Percentiles rank a stretch among this genome's conserved stretches.
phyloP scores from a whole-genome alignment of 2,113 vertebrate genomes.

The Gallinago undulata region DNA sequence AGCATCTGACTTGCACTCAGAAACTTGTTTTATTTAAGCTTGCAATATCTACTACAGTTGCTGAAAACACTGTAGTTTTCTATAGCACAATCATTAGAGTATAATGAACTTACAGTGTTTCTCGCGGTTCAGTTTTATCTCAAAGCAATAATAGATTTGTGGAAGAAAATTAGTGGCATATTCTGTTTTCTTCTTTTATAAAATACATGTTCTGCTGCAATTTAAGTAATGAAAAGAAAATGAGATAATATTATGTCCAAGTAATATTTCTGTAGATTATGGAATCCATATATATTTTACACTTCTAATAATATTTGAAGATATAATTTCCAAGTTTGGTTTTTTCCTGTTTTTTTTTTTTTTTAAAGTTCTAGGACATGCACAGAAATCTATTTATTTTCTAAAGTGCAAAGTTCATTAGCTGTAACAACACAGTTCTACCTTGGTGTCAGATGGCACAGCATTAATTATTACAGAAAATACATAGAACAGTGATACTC shows the following conservation, averaged over 20 bases:
- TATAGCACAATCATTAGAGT: not conserved
- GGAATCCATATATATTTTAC: not conserved
- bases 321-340: not conserved
- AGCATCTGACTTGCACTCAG: not conserved
- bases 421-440: not conserved
- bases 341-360: fast-evolving
- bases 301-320: not conserved
- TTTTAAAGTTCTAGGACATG: not conserved
- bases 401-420: not conserved
- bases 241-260: not conserved
- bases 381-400: not conserved
- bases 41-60: not conserved
- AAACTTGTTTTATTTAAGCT: not conserved
- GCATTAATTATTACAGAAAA: conserved; percentile 1
- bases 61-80: not conserved
- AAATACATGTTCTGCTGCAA: not conserved
- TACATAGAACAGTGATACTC: not conserved
- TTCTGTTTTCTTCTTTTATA: not conserved
- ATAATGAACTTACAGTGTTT: not conserved
- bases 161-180: not conserved
- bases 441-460: not conserved
- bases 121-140: not conserved
- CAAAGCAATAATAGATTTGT: not conserved
- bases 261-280: not conserved
- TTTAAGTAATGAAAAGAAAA: not conserved